Base-by-base conservation (phyloP, 2,888 invertebrate genomes). In the Halictus ligatus region DNA sequence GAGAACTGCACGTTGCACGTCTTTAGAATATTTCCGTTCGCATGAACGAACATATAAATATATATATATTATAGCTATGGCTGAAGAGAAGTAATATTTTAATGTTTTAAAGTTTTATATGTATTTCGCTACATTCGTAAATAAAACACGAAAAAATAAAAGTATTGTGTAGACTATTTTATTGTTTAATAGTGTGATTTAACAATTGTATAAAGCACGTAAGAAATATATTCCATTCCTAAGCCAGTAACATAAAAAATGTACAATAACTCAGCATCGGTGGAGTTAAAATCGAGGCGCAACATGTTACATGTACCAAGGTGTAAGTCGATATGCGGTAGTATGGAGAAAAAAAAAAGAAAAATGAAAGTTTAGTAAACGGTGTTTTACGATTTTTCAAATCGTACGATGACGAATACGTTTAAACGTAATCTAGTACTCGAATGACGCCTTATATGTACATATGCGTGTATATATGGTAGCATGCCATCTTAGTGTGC, bases 171-270 rank as follows among this genome's bases (percentile, higher is more conserved):
- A 74, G 29, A 54, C 74, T 54, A 35, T 40, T 35, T 90, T 89
- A 75, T 81, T 82, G 50, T 80, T 89, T 85, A 80, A 78, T 80
- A 25, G 29, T 81, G 77, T 71, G 64, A 78, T 83, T 87, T 80
- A 89, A 89, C 88, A 88, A 81, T 54, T 81, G 78, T 88, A 89
- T 83, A 89, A 87, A 89, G 89, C 80, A 85, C 69, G 54, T 83
- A 81, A 69, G 83, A 87, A 87, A 81, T 79, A 75, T 40, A 69
- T 54, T 54, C 21, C 50, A 48, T 54, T 54, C 50, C 35, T 72
- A 71, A 78, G 75, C 75, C 54, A 77, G 60, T 76, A 84, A 83
- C 77, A 78, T 60, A 83, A 85, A 78, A 89, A 87, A 85, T 75
- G 48, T 89, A 84, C 73, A 83, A 77, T 83, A 81, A 87, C 60